Evolutionary conservation across 2,797 vertebrate genomes (phyloP), one percentile per base, ranked within the genome.

Genomic region (Gila robusta): DNA sequence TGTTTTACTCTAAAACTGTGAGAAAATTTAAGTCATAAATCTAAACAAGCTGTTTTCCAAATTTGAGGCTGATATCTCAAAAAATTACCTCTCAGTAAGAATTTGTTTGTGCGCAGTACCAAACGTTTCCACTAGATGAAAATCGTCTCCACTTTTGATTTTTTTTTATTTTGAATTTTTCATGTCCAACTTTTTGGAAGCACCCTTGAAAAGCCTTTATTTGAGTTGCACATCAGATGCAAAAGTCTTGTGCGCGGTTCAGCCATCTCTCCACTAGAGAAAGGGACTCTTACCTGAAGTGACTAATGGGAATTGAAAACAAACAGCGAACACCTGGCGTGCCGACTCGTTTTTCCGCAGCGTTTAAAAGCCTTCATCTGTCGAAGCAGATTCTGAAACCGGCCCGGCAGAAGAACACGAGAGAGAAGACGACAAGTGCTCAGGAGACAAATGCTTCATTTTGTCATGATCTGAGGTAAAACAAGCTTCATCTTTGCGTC

Each of bases 391-490:
- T 85, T 89, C 91, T 93, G 93, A 93, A 94, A 93, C 94, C 86
- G 88, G 89, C 88, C 59, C 69, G 28, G 83, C 90, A 89, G 87
- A 92, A 83, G 85, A 89, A 89, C 91, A 90, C 88, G 86, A 91
- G 92, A 92, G 85, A 89, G 35, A 67, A 19, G 88, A 87, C 71
- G 70, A 28, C 69, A 77, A 89, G 88, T 90, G 80, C 69, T 84
- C 49, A 67, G 88, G 89, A 94, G 92, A 94, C 90, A 93, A 94
- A 95, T 95, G 92, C 92, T 91, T 93, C 91, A 90, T 90, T 94
- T 95, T 94, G 93, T 89, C 80, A 59, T 91, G 91, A 94, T 93
- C 90, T 87, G 90, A 91, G 89, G 92, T 88, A 91, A 91, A 94
- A 86, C 90, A 91, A 89, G 89, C 85, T 88, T 89, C 85, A 39